Conservation (phyloP, 2,797 vertebrate species). For the Emys orbicularis region DNA sequence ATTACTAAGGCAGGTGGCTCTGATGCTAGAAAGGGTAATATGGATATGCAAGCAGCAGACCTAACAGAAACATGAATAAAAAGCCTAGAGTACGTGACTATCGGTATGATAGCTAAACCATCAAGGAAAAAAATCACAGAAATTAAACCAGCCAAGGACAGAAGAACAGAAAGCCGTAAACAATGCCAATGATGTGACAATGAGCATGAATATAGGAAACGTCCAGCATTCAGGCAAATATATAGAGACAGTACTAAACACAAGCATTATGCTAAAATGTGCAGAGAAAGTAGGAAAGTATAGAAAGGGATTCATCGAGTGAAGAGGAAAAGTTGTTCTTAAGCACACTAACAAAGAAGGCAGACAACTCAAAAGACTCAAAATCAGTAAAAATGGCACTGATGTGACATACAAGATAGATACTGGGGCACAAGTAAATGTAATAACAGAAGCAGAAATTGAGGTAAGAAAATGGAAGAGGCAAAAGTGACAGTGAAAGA, state of each 20-base stretch:
- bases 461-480: not conserved
- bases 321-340: not conserved
- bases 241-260: not conserved
- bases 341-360: not conserved
- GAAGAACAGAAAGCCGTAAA: not conserved
- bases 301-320: not conserved
- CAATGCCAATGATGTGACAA: not conserved
- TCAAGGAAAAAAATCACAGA: not conserved
- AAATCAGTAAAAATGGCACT: not conserved
- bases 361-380: not conserved
- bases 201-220: not conserved
- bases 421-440: not conserved
- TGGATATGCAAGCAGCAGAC: not conserved
- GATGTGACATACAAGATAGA: no score
- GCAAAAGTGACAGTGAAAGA: not conserved
- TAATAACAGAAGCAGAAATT: not conserved
- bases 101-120: not conserved
- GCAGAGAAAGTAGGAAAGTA: not conserved
- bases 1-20: no score
- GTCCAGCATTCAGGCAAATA: not conserved
- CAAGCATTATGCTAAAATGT: not conserved
- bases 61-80: not conserved
- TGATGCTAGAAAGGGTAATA: not conserved
- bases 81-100: not conserved
- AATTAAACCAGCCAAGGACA: not conserved